Evolutionary conservation across 1,140 invertebrate genomes (phyloP).

Genomic region (Eurytemora carolleeae): DNA sequence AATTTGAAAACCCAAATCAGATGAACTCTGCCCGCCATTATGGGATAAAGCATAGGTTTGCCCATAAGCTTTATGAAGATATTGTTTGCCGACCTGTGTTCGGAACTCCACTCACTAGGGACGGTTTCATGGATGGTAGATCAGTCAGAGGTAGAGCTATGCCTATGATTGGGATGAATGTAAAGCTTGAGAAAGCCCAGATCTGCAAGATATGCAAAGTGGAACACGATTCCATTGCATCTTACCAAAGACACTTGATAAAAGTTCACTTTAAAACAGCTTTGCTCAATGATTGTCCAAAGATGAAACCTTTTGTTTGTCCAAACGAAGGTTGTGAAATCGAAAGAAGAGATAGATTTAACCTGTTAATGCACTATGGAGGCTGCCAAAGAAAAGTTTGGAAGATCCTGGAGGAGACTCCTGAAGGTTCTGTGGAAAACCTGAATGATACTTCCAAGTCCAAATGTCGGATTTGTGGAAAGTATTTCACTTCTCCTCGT

Average conservation of each 20-base stretch:
- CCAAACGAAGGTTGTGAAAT: not conserved
- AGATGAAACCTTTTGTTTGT: constrained; percentile 5
- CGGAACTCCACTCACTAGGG: not conserved
- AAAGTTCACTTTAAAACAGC: constrained; percentile 8
- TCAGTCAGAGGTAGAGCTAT: not conserved
- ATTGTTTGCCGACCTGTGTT: not conserved
- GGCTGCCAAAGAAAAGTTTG: not conserved
- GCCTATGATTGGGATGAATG: no score
- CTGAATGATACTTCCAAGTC: not conserved
- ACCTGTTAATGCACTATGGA: constrained; percentile 3
- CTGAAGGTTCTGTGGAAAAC: constrained; percentile 1
- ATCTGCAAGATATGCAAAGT: not conserved
- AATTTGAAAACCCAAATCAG: not conserved
- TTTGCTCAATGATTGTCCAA: not conserved
- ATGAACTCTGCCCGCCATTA: not conserved
- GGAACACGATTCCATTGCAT: not conserved
- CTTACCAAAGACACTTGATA: not conserved
- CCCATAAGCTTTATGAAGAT: not conserved
- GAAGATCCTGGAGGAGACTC: not conserved
- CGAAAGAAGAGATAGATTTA: constrained; percentile 3
- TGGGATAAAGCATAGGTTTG: not conserved
- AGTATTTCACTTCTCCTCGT: constrained; percentile 3
- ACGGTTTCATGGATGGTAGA: not conserved
- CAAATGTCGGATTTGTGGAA: not conserved
- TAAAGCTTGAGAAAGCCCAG: not conserved